Base-by-base conservation (phyloP, 2,888 invertebrate species). In the Drosophila picticornis region DNA sequence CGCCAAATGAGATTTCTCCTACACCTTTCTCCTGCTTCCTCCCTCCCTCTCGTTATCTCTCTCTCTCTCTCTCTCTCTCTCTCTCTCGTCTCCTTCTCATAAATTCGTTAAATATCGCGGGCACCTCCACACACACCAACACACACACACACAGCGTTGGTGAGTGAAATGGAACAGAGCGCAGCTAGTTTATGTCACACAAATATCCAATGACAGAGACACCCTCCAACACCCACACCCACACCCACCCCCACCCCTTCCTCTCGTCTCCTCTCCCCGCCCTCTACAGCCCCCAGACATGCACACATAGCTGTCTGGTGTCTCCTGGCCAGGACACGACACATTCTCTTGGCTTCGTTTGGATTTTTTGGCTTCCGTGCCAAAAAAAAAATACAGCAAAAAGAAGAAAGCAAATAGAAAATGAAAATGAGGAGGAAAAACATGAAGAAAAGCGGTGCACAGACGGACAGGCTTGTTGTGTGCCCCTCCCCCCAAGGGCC, bases 311-410 rank as follows among this genome's bases (percentile, higher is more conserved):
- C 48, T 27, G 48, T 25, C 36, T 71, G 22, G n/a, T 38, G 38
- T 56, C 46, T 66, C 51, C 55, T 68, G 65, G 48, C 66, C 67
- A 72, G 76, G 60, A 75, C 38, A 38, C 60, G 34, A 72, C 70
- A 83, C 79, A 87, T 89, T 87, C 85, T 79, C 85, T 87, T 85
- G 87, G 90, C 88, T 87, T 87, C 89, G 75, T 82, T 87, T 84
- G 57, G 78, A 79, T 83, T 87, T 87, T 89, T 89, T 89, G 87
- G 87, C 87, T 87, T 87, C 90, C 40, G 61, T 83, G 88, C 87
- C 90, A 89, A 61, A 53, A 58, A 32, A 25, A 61, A 32, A 52
- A 34, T 57, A 57, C 43, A 64, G n/a, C 25, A 25, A 40, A 38
- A 56, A 25, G 31, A 32, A 56, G 59, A 56, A 46, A 68, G 58